Percentiles rank a stretch among this genome's conserved stretches.
These are phyloP conservation scores for Incurvaria masculella DNA, from an alignment of 2,888 invertebrate species.

Conservation along the genomic window DNA sequence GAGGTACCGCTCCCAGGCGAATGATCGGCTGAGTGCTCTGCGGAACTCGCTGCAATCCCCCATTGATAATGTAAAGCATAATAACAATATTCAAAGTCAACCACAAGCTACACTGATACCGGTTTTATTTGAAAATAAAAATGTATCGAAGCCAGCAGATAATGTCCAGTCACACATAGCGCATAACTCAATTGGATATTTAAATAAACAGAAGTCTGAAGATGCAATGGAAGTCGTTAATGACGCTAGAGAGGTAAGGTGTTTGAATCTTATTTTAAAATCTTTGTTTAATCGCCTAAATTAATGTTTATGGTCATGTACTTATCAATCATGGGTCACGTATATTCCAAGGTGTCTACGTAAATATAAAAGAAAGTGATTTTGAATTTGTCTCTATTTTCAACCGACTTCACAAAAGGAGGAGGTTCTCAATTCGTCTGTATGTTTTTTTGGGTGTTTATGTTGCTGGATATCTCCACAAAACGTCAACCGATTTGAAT, in stretches of 20 bases:
- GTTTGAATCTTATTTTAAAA: no score
- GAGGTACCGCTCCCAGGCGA: constrained; percentile 26
- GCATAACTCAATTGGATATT: neutral
- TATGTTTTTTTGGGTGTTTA: no score
- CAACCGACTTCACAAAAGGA: no score
- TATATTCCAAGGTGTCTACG: no score
- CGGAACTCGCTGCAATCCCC: constrained; percentile 26
- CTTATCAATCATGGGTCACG: no score
- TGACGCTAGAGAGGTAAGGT: constrained; percentile 30
- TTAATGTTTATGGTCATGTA: no score
- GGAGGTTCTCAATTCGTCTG: no score
- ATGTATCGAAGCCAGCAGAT: neutral
- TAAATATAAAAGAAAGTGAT: no score
- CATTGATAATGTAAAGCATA: constrained; percentile 18
- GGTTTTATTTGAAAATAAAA: constrained; percentile 17
- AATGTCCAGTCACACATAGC: neutral
- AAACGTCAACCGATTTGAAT: no score
- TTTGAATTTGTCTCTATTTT: no score
- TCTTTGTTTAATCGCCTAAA: no score
- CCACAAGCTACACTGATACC: constrained; percentile 1
- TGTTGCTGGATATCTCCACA: no score
- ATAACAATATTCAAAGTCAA: neutral
- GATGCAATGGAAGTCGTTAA: constrained; percentile 43
- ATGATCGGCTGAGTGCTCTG: constrained; percentile 31
- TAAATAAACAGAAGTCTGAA: constrained; percentile 8